Evolutionary conservation across 2,888 invertebrate genomes (phyloP), one percentile per base, ranked within the genome.

Genomic region (Acleris holmiana): DNA sequence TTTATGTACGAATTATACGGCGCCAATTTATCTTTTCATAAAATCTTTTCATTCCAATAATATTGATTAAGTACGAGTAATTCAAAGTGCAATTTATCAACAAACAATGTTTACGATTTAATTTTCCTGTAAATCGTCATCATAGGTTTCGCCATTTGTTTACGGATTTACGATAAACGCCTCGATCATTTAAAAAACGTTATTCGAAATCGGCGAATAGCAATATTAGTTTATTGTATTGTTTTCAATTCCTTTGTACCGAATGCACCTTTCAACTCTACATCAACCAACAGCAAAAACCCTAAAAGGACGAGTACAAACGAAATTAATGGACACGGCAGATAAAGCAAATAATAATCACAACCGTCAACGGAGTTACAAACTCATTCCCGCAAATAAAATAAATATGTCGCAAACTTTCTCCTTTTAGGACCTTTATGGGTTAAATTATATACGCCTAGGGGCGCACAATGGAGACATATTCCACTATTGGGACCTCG

Each of bases 401-500:
- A 86, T 85, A 88, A 86, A 85, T 85, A 86, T 77, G 80, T 80
- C 78, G 72, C 80, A 80, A 88, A 89, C 81, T 88, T 89, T 86
- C 79, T 81, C 83, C 83, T 84, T 84, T 84, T 80, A 80, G 84
- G 84, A 80, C 85, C 85, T 89, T 89, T 87, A 88, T 83, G 81
- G 82, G 85, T 82, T 85, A 88, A 91, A 91, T 89, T 89, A 91
- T 91, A 87, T 85, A 83, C 89, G 80, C 86, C 73, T 68, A 78
- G 89, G 87, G 88, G 78, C 80, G 79, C 76, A 83, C 83, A 90
- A 91, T 91, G 85, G 90, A 90, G 89, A 92, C 88, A 84, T 85
- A 91, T 85, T 77, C 83, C 75, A 83, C 91, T 83, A 81, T 78
- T 70, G 91, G 90, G 91, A 90, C 80, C 68, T 67, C 56, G 69